phyloP scores from a whole-genome alignment of 2,797 vertebrate species.

The Takifugu rubripes region DNA sequence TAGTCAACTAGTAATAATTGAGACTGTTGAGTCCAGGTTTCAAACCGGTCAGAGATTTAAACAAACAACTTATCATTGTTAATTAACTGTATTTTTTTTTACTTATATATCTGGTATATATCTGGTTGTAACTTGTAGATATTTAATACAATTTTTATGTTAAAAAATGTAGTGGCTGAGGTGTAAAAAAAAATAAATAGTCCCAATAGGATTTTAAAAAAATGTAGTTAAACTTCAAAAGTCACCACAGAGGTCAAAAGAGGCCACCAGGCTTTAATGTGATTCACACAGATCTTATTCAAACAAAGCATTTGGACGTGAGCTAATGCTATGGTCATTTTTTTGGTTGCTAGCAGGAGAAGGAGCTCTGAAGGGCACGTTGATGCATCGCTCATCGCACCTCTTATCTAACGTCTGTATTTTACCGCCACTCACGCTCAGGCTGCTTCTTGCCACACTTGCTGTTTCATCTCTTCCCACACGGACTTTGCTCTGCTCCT shows the following conservation, averaged over 20 bases:
- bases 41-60: too few species aligned
- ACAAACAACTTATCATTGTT: too few species aligned
- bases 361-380: constrained; percentile 34
- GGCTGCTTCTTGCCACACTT: constrained; percentile 27
- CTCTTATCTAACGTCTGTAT: constrained; percentile 6
- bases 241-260: constrained; percentile 28
- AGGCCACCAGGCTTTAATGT: constrained; percentile 7
- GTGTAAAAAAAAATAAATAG: constrained; percentile 7
- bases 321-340: constrained; percentile 24
- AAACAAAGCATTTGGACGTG: constrained; percentile 30
- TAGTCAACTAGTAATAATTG: too few species aligned
- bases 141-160: too few species aligned
- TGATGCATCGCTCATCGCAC: constrained; percentile 17
- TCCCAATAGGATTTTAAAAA: constrained; percentile 20
- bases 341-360: constrained; percentile 7
- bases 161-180: background rate
- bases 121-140: too few species aligned
- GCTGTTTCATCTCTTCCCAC: constrained; percentile 36
- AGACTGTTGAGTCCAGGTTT: too few species aligned
- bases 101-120: too few species aligned
- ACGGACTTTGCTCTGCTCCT: constrained; percentile 12
- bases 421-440: constrained; percentile 5
- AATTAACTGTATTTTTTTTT: too few species aligned
- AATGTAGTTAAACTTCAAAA: too few species aligned
- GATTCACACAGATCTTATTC: too few species aligned